A percentile compares a stretch with the other conserved stretches of the same genome.
These are phyloP conservation scores for Drosophila navojoa DNA, from an alignment of 1,140 invertebrate genomes.

Conservation along the genomic window DNA sequence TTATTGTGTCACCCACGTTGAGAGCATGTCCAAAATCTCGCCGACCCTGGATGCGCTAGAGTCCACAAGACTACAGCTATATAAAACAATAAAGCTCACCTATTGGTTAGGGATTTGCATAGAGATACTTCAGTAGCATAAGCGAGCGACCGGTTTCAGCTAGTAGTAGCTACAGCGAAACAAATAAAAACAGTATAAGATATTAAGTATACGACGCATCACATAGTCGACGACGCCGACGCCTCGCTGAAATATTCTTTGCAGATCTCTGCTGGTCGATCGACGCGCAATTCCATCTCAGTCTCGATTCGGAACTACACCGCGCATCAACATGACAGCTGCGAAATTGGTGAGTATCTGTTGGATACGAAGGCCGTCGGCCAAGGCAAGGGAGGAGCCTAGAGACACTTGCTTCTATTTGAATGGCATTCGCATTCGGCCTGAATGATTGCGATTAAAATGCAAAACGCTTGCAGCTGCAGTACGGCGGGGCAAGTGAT, in stretches of 20 bases:
- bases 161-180: constrained; percentile 33
- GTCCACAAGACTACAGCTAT: constrained; percentile 1
- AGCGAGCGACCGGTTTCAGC: constrained; percentile 41
- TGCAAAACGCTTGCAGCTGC: constrained; percentile 44
- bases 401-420: constrained; percentile 32
- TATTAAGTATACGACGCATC: constrained; percentile 42
- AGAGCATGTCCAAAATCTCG: background rate
- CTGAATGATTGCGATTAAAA: constrained; percentile 39
- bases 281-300: constrained; percentile 50
- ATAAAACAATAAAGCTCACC: constrained; percentile 23
- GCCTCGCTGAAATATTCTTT: constrained; percentile 45
- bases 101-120: constrained; percentile 17
- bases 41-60: constrained; percentile 11
- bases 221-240: constrained; percentile 28
- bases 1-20: constrained; percentile 15
- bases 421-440: constrained; percentile 34
- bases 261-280: constrained; percentile 67
- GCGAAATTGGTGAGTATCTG: constrained; percentile 75
- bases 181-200: constrained; percentile 23
- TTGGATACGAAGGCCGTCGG: background rate
- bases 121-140: constrained; percentile 10
- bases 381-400: constrained; percentile 11
- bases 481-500: constrained; percentile 12
- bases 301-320: constrained; percentile 73
- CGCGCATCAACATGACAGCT: constrained; percentile 73